Base-by-base conservation (phyloP, 35 echinoderm and acorn worm species). In the Diadema setosum region DNA sequence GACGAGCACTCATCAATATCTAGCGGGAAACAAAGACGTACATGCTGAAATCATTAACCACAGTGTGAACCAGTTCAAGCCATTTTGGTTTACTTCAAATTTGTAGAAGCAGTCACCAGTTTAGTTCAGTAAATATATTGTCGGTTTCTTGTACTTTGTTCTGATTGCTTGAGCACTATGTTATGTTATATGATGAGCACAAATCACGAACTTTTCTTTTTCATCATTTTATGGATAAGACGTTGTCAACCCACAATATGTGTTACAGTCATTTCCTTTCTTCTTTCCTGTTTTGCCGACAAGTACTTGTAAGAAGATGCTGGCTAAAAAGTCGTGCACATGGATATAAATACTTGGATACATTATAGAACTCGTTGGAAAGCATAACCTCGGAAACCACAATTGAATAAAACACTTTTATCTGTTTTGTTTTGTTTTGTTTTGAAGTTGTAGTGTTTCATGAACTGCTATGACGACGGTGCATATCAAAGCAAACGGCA, bases 1-100 rank as follows among this genome's bases (percentile, higher is more conserved):
- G 78, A 83, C 1, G 44, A 34, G 42, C 88, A 90, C 75, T 90
- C 88, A 46, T 90, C 44, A 3, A 90, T 39, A 39, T 90, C 88
- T 87, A 16, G 30, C 5, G 18, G 27, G 36, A 59, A 26, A 81
- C 36, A 55, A 59, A 0, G 12, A 65, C 2, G 39, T 39, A 23
- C 57, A 56, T 24, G 30, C 4, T 45, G 36, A 75, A 11, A 67
- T 18, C 63, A n/a, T 8, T 27, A 34, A 16, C 37, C 18, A 16
- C 12, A 34, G 16, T 67, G 49, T 0, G 21, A 2, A 16, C 21
- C 0, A 55, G 21, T 55, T 55, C 49, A 55, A 16, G 2, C 49
- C 21, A 55, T 12, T 55, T 55, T 55, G 14, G 0, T 21, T 55
- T 21, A 55, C 14, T 16, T 12, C 49, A 17, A 5, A 7, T 60